Percentiles rank a stretch among this genome's conserved stretches.
Conservation (phyloP, 2,113 vertebrate genomes). For the Sporophila hypoxantha region DNA sequence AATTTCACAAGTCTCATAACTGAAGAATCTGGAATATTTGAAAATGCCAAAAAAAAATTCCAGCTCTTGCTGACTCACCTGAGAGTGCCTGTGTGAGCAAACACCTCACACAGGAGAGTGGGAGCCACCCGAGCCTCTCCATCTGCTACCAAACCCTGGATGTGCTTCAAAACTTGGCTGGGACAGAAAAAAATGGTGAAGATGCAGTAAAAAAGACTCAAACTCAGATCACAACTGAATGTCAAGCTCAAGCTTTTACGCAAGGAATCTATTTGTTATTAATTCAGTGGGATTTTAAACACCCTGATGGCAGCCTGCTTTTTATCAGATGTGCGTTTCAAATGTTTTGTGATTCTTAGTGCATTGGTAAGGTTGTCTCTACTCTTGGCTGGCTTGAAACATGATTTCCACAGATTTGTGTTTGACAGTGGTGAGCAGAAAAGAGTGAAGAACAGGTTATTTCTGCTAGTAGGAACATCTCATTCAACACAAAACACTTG, state of each 20-base stretch:
- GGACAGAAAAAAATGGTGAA: background rate
- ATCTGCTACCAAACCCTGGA: background rate
- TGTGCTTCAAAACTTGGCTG: background rate
- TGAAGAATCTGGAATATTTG: background rate
- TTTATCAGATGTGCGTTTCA: background rate
- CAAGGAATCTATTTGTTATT: background rate
- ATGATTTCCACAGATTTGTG: background rate
- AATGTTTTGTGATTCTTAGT: background rate
- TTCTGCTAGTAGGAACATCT: background rate
- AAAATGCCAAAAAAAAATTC: background rate
- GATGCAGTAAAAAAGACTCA: rapidly evolving
- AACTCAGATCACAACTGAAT: background rate
- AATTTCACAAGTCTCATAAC: background rate
- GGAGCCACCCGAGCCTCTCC: background rate
- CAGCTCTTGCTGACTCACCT: background rate
- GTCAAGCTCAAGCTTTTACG: background rate
- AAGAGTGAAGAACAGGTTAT: background rate
- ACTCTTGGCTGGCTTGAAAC: background rate
- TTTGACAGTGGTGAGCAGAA: background rate
- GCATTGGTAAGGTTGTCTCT: background rate
- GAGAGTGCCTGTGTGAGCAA: background rate
- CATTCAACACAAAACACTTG: background rate
- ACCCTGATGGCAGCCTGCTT: background rate
- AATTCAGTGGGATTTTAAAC: background rate
- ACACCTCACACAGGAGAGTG: background rate